Conservation (phyloP, 2,797 vertebrate species). For the Hemitrygon akajei region DNA sequence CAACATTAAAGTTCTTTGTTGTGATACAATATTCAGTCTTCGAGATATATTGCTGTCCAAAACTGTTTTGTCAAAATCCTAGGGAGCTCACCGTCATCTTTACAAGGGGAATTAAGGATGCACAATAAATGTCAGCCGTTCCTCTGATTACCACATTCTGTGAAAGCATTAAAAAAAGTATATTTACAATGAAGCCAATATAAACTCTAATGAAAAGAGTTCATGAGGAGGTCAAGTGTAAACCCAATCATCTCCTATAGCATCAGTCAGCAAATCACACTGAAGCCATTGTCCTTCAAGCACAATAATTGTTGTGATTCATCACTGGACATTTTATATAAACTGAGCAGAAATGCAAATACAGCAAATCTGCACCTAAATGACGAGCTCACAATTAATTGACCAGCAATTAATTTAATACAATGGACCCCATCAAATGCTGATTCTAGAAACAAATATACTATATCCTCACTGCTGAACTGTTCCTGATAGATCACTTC, state of each 20-base stretch:
- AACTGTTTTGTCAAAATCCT: too few relatives aligned
- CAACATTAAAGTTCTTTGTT: too few relatives aligned
- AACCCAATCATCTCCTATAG: slow-evolving; percentile 44
- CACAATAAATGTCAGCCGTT: too few relatives aligned
- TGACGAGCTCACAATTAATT: background rate
- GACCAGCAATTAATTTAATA: slow-evolving; percentile 12
- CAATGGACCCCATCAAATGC: background rate
- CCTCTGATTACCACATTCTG: slow-evolving; percentile 26
- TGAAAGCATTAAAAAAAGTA: slow-evolving; percentile 50
- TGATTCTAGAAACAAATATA: background rate
- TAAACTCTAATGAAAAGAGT: slow-evolving; percentile 54
- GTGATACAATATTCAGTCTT: too few relatives aligned
- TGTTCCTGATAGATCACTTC: background rate
- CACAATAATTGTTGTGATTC: slow-evolving; percentile 30
- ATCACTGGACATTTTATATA: slow-evolving; percentile 17
- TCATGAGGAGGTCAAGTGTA: slow-evolving; percentile 63
- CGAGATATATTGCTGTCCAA: too few relatives aligned
- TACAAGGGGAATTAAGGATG: too few relatives aligned
- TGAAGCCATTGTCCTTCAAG: slow-evolving; percentile 26
- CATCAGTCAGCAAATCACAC: slow-evolving; percentile 41
- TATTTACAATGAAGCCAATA: slow-evolving; percentile 54
- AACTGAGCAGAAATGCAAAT: slow-evolving; percentile 1
- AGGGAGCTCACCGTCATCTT: too few relatives aligned
- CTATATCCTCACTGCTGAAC: background rate
- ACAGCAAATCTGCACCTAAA: background rate